These are phyloP conservation scores for Eremobia ochroleuca DNA, from an alignment of 2,888 invertebrate genomes.

Conservation along the genomic window DNA sequence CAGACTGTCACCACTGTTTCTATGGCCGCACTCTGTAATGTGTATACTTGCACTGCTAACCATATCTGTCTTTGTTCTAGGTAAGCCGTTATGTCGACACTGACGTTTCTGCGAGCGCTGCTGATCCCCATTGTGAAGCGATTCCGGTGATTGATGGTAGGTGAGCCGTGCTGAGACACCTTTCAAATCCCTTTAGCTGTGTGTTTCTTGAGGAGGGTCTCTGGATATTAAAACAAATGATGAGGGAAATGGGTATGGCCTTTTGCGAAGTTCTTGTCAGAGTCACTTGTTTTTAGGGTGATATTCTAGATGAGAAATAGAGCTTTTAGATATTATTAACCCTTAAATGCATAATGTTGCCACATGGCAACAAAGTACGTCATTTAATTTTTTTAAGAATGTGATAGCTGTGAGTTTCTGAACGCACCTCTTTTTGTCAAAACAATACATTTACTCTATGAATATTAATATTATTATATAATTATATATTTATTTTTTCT, in stretches of 20 bases:
- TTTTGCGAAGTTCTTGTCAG: background rate
- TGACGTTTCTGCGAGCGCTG: conserved; percentile 71
- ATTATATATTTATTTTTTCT: too few relatives aligned
- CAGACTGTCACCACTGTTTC: conserved; percentile 5
- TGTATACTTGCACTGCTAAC: conserved; percentile 50
- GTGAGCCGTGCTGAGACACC: conserved; percentile 43
- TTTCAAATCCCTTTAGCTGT: conserved; percentile 34
- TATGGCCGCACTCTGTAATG: conserved; percentile 49
- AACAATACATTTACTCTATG: too few relatives aligned
- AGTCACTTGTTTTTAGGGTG: background rate
- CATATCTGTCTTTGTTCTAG: conserved; percentile 78
- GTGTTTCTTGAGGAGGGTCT: conserved; percentile 21
- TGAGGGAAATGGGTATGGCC: background rate
- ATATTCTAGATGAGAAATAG: background rate
- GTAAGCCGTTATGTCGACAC: conserved; percentile 72
- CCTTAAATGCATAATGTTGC: too few relatives aligned
- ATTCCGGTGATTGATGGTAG: conserved; percentile 68
- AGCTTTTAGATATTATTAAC: background rate
- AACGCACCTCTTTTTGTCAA: too few relatives aligned
- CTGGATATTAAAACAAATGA: conserved; percentile 31
- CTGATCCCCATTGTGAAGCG: conserved; percentile 64
- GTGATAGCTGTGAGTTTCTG: too few relatives aligned
- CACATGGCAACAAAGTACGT: too few relatives aligned
- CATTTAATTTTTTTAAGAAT: too few relatives aligned
- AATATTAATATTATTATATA: too few relatives aligned